Conservation (phyloP, 2,888 invertebrate genomes). For the Graphium colonna region DNA sequence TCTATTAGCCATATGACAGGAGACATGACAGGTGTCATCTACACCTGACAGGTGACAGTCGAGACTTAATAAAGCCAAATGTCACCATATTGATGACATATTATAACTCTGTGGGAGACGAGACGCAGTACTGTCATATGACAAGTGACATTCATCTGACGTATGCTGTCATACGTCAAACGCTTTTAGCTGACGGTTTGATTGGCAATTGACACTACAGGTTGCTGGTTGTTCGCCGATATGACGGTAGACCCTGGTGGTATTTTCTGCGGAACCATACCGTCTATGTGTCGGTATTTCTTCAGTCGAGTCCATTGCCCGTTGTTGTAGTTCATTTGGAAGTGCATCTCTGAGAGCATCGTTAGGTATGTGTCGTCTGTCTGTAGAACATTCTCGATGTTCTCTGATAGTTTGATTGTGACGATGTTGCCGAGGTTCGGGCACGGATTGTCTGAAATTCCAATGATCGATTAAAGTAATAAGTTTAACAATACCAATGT, state of each 20-base stretch:
- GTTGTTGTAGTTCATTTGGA: slow-evolving; percentile 99
- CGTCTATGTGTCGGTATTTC: slow-evolving; percentile 89
- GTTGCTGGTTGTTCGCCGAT: slow-evolving; percentile 63
- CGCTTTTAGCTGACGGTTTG: slow-evolving; percentile 39
- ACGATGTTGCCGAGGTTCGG: slow-evolving; percentile 98
- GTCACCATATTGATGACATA: too few relatives aligned
- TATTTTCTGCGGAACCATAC: slow-evolving; percentile 69
- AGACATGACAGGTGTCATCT: too few relatives aligned
- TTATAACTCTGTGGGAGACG: too few relatives aligned
- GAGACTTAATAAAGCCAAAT: too few relatives aligned
- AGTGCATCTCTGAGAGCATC: slow-evolving; percentile 95
- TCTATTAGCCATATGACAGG: too few relatives aligned
- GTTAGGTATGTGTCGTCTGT: slow-evolving; percentile 89
- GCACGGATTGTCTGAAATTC: slow-evolving; percentile 92
- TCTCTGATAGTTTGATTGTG: slow-evolving; percentile 96
- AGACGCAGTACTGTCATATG: too few relatives aligned
- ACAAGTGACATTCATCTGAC: too few relatives aligned
- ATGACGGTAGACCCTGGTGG: slow-evolving; percentile 68
- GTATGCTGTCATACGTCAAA: too few relatives aligned
- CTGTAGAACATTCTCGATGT: slow-evolving; percentile 92
- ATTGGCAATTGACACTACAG: slow-evolving; percentile 66
- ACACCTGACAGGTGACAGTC: too few relatives aligned
- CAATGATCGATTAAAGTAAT: too few relatives aligned
- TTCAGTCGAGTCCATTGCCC: slow-evolving; percentile 97
- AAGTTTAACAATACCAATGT: too few relatives aligned